phyloP scores from a whole-genome alignment of 1,140 invertebrate species.

The Chlorops oryzae region DNA sequence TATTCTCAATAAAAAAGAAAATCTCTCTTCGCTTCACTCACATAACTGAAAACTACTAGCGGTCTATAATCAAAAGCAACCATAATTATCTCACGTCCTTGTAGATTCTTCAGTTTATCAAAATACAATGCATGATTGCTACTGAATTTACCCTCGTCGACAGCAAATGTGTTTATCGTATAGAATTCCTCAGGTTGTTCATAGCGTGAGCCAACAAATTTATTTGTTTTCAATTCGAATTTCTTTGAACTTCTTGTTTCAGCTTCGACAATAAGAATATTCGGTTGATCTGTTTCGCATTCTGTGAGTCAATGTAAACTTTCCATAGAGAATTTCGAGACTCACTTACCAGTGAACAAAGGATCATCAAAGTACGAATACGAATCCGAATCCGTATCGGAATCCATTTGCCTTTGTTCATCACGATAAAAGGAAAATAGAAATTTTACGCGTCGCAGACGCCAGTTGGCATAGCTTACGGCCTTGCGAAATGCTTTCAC shows the following conservation, averaged over 20 bases:
- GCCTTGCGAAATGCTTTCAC: constrained; percentile 24
- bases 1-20: too few species aligned
- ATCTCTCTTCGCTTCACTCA: too few species aligned
- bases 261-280: constrained; percentile 21
- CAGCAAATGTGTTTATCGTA: constrained; percentile 19
- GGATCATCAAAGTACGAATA: constrained; percentile 17
- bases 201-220: constrained; percentile 32
- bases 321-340: background rate
- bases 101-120: constrained; percentile 22
- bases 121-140: constrained; percentile 4
- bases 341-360: constrained; percentile 25
- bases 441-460: constrained; percentile 25
- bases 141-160: constrained; percentile 1
- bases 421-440: constrained; percentile 26
- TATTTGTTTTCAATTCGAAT: constrained; percentile 30
- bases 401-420: too few species aligned
- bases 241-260: constrained; percentile 18
- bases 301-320: background rate
- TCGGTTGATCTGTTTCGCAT: constrained; percentile 35
- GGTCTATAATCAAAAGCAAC: constrained; percentile 32
- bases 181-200: too few species aligned
- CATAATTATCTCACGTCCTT: constrained; percentile 31
- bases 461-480: constrained; percentile 31
- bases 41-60: too few species aligned
- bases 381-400: background rate